Conservation (phyloP, 2,888 invertebrate genomes). For the Axea sp. region DNA sequence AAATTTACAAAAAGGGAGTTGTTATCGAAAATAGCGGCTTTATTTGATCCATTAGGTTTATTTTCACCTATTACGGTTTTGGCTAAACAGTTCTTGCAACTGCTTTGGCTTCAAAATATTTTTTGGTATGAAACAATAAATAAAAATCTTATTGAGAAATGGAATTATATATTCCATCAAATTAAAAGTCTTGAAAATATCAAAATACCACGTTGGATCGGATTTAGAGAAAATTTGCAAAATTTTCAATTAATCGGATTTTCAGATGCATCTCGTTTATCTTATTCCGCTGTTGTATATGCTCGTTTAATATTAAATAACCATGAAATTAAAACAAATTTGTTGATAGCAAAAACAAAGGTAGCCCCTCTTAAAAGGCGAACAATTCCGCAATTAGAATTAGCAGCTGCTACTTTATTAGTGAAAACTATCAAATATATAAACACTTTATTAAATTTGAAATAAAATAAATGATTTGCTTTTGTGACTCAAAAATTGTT, state of each 20-base stretch:
- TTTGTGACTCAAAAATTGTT: background rate
- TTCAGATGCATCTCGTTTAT: background rate
- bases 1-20: background rate
- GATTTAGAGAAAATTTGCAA: background rate
- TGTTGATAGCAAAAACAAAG: background rate
- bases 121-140: background rate
- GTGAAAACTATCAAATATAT: background rate
- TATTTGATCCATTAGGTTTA: background rate
- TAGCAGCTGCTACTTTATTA: background rate
- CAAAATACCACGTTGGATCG: background rate
- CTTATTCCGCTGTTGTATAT: constrained; percentile 2
- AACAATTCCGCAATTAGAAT: background rate
- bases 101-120: background rate
- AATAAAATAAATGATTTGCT: background rate
- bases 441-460: background rate
- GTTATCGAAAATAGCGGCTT: background rate
- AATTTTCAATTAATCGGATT: constrained; percentile 2
- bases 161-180: background rate
- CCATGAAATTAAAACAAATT: too few species aligned
- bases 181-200: background rate
- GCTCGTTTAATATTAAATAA: background rate
- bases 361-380: background rate
- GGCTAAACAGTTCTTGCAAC: background rate
- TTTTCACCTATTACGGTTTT: background rate
- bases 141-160: background rate